Evolutionary conservation across 2,888 invertebrate species (phyloP).

Genomic region (Meloe dianella): DNA sequence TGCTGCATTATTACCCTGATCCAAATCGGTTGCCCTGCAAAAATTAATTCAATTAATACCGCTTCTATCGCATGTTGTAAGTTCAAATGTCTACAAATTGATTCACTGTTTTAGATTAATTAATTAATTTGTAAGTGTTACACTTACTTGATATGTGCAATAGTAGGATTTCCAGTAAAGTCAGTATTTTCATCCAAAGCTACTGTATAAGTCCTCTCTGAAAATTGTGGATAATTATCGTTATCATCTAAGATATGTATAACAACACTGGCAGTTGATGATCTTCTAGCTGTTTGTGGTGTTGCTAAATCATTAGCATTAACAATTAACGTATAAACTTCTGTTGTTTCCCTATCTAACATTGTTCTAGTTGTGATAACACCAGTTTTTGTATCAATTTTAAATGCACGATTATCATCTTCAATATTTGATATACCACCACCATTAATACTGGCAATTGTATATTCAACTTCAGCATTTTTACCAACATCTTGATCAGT

Average conservation of each 20-base stretch:
- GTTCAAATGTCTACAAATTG: no score
- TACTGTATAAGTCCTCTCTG: conserved; percentile 86
- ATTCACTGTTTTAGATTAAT: no score
- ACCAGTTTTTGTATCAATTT: conserved; percentile 84
- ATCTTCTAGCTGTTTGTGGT: conserved; percentile 77
- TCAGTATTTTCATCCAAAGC: conserved; percentile 89
- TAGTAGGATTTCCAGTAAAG: conserved; percentile 81
- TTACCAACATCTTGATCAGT: conserved; percentile 90
- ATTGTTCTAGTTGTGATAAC: conserved; percentile 82
- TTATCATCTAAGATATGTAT: conserved; percentile 87
- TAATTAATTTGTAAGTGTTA: neutral
- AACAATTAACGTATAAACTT: conserved; percentile 83
- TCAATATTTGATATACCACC: conserved; percentile 67
- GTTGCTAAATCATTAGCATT: conserved; percentile 86
- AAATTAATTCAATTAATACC: conserved; percentile 10
- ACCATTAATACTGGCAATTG: conserved; percentile 74
- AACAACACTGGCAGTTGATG: conserved; percentile 81
- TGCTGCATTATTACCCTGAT: conserved; percentile 90
- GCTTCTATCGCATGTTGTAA: no score
- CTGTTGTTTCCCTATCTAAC: conserved; percentile 87
- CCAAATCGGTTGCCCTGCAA: conserved; percentile 85
- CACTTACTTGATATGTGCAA: conserved; percentile 73
- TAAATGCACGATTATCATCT: conserved; percentile 79
- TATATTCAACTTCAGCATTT: conserved; percentile 83
- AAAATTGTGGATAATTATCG: conserved; percentile 93